Conservation (phyloP, 2,797 vertebrate species). For the Dicrostonyx torquatus region DNA sequence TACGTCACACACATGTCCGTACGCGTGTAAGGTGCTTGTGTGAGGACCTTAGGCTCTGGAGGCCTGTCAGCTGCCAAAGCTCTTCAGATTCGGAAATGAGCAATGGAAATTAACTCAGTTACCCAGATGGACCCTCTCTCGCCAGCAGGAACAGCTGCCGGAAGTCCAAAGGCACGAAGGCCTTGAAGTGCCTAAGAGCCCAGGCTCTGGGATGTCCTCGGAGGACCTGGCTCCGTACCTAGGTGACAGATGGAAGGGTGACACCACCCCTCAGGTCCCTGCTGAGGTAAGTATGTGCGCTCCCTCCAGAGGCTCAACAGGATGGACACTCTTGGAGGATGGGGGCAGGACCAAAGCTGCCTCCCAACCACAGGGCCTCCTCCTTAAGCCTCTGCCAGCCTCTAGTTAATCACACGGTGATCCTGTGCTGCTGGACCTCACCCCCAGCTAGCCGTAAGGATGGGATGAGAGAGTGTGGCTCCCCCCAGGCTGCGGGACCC, state of each 20-base stretch:
- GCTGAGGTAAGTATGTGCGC: conserved; percentile 81
- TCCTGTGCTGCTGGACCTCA: background rate
- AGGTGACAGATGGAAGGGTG: conserved; percentile 49
- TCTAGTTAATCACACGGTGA: background rate
- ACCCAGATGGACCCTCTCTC: conserved; percentile 63
- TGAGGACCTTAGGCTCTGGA: background rate
- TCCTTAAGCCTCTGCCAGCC: background rate
- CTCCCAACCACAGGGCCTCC: background rate
- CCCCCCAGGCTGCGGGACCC: background rate
- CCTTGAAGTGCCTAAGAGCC: conserved; percentile 71
- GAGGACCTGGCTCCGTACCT: conserved; percentile 76
- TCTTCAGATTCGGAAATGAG: background rate
- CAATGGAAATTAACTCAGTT: background rate
- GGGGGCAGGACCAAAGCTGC: fast-evolving
- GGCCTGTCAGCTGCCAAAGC: background rate
- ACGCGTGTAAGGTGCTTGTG: background rate
- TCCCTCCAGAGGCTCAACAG: background rate
- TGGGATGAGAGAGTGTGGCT: background rate
- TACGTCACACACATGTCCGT: background rate
- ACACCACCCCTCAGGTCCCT: background rate
- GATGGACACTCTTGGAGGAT: fast-evolving
- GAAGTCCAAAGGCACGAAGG: conserved; percentile 72
- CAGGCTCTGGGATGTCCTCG: conserved; percentile 74
- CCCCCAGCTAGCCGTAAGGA: background rate
- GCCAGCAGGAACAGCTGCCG: conserved; percentile 79